These are phyloP conservation scores for Hemaris fuciformis DNA, from an alignment of 2,888 invertebrate genomes.

Conservation along the genomic window DNA sequence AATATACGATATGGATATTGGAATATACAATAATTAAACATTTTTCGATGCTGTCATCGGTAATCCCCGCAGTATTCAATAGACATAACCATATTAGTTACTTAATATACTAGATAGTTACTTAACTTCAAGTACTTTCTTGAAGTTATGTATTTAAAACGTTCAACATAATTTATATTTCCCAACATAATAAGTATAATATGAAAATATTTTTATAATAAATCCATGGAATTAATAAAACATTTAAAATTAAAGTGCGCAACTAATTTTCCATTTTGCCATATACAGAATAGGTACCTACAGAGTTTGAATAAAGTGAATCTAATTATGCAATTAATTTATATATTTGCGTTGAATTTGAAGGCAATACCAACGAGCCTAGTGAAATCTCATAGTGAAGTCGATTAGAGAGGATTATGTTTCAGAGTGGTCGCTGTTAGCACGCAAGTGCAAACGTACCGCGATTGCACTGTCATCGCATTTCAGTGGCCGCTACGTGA, in stretches of 20 bases:
- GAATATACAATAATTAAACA: background rate
- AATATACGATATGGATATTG: background rate
- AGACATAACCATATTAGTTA: no score
- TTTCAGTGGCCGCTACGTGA: constrained; percentile 70
- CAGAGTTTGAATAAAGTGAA: background rate
- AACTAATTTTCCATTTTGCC: no score
- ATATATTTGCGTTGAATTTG: background rate
- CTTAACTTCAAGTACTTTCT: no score
- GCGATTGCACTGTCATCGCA: constrained; percentile 75
- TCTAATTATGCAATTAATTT: background rate
- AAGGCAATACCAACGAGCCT: background rate
- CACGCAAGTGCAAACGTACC: constrained; percentile 52
- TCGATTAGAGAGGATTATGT: constrained; percentile 47
- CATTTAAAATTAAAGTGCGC: no score
- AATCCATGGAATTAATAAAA: no score
- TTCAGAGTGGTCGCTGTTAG: constrained; percentile 44
- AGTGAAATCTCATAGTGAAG: constrained; percentile 22
- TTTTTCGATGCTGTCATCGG: background rate
- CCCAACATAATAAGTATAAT: no score
- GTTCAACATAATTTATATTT: background rate
- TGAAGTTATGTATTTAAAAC: no score
- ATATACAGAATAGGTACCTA: background rate
- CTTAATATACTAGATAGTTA: no score
- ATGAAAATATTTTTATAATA: no score
- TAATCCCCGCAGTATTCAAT: no score